phyloP scores from a whole-genome alignment of 2,888 invertebrate genomes.

The Cistogaster globosa region DNA sequence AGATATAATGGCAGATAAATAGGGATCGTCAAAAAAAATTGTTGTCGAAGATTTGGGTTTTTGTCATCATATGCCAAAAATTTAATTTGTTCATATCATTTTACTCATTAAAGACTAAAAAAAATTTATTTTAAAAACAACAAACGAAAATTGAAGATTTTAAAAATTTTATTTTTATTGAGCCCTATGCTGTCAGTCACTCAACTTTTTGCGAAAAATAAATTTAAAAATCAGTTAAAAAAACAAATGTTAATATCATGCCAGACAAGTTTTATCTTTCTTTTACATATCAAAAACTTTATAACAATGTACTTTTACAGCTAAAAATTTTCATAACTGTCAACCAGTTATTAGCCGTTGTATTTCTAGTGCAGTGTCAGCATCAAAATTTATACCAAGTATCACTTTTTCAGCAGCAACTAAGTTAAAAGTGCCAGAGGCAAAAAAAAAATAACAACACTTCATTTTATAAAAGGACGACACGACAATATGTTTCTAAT shows the following conservation, averaged over 20 bases:
- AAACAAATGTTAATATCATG: not conserved
- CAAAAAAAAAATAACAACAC: conserved; percentile 44
- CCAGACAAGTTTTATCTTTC: too few species aligned
- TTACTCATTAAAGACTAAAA: too few species aligned
- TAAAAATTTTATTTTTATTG: too few species aligned
- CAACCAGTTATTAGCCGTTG: conserved; percentile 33
- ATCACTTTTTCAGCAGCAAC: conserved; percentile 42
- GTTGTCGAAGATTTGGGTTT: too few species aligned
- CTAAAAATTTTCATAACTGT: conserved; percentile 5
- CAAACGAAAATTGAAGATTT: too few species aligned
- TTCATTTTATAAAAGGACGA: not conserved
- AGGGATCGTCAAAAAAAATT: not conserved
- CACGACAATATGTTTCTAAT: not conserved
- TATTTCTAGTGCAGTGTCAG: conserved; percentile 44
- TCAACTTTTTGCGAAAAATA: too few species aligned
- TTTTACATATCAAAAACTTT: too few species aligned
- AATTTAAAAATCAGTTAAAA: too few species aligned
- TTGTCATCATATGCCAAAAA: too few species aligned
- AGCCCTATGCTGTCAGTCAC: too few species aligned
- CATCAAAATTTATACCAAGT: conserved; percentile 45
- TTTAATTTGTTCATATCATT: too few species aligned
- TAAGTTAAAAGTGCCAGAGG: conserved; percentile 36
- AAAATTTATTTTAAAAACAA: too few species aligned
- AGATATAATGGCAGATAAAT: conserved; percentile 4
- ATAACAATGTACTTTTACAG: conserved; percentile 17